Evolutionary conservation across 2,113 vertebrate genomes (phyloP).

Genomic region (Sigmodon hispidus): DNA sequence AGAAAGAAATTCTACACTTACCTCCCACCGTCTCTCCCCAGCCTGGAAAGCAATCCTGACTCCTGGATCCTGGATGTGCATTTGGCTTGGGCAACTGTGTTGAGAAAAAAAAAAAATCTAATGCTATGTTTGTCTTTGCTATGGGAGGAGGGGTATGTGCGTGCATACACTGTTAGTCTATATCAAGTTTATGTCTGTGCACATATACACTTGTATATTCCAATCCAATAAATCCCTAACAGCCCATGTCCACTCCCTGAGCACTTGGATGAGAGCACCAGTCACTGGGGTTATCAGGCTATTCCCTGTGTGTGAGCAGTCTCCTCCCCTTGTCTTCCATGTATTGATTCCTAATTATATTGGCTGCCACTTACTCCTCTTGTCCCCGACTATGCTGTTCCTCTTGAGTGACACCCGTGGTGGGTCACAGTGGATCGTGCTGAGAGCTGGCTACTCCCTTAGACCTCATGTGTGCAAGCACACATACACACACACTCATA

Average conservation of each 20-base stretch:
- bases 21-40: too few species aligned
- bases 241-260: too few species aligned
- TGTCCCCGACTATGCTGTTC: neutral
- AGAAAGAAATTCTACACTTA: neutral
- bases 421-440: fast-evolving
- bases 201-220: neutral
- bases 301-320: neutral
- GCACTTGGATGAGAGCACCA: fast-evolving
- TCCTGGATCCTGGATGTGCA: neutral
- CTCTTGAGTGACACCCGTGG: fast-evolving
- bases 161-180: fast-evolving
- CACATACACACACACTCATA: neutral
- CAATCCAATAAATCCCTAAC: fast-evolving
- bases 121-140: fast-evolving
- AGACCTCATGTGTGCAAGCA: too few species aligned
- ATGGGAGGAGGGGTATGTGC: fast-evolving
- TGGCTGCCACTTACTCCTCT: neutral
- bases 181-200: neutral
- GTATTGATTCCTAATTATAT: fast-evolving
- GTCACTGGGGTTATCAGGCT: neutral
- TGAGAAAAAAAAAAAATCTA: neutral
- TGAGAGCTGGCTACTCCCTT: neutral
- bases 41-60: neutral
- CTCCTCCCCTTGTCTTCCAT: neutral
- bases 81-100: neutral